Evolutionary conservation across 2,888 invertebrate genomes (phyloP).

Genomic region (Protodeltote pygarga): DNA sequence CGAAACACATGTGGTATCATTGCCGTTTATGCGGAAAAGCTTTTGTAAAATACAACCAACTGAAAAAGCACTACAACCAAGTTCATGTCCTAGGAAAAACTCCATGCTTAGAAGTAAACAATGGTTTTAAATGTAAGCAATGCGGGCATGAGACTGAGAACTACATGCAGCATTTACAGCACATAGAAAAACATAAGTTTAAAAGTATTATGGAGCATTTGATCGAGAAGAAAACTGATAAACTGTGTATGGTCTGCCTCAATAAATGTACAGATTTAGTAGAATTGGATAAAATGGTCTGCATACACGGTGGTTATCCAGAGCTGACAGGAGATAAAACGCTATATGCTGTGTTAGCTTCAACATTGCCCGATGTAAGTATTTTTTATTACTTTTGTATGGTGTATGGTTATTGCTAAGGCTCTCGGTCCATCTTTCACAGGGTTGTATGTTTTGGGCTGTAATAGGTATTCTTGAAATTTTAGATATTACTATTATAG

Average conservation of each 20-base stretch:
- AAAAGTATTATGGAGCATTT: constrained; percentile 66
- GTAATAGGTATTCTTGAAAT: too few species aligned
- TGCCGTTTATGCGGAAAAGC: constrained; percentile 75
- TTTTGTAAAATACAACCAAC: constrained; percentile 65
- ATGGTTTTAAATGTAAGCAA: constrained; percentile 62
- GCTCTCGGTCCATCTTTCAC: too few species aligned
- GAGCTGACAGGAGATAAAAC: constrained; percentile 69
- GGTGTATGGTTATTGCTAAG: background rate
- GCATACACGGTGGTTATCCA: constrained; percentile 72
- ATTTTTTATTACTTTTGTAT: constrained; percentile 15
- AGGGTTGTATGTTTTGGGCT: too few species aligned
- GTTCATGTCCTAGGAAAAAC: constrained; percentile 42
- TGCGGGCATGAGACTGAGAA: constrained; percentile 59
- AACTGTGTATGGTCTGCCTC: constrained; percentile 71
- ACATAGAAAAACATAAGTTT: constrained; percentile 79
- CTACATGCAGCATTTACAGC: constrained; percentile 65
- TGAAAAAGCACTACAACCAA: constrained; percentile 63
- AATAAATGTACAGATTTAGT: constrained; percentile 59
- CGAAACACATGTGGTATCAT: constrained; percentile 76
- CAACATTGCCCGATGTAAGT: constrained; percentile 76
- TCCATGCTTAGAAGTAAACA: constrained; percentile 3
- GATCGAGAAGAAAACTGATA: constrained; percentile 64
- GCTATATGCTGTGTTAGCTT: constrained; percentile 63
- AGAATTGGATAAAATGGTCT: constrained; percentile 62
- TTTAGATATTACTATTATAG: too few species aligned